phyloP scores from a whole-genome alignment of 1,140 invertebrate species.

The Andrena cerasifolii region DNA sequence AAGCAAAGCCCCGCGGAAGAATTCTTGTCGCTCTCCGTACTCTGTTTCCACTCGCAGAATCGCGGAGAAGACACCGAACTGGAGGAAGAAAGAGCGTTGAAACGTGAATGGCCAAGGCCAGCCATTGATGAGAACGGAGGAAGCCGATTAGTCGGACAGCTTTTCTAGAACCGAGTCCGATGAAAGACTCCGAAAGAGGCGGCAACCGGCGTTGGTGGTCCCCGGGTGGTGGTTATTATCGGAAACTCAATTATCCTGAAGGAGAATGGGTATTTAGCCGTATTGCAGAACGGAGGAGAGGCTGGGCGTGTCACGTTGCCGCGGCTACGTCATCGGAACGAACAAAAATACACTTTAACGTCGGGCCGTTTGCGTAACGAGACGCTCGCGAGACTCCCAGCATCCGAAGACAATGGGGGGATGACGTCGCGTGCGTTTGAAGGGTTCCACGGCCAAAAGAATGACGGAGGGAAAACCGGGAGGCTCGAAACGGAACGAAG shows the following conservation, averaged over 20 bases:
- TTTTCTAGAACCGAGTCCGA: not conserved
- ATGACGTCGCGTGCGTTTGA: conserved; percentile 1
- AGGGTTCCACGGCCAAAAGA: not conserved
- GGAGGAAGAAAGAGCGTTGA: too few relatives aligned
- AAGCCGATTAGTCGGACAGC: not conserved
- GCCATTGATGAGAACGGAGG: not conserved
- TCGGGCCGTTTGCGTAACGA: conserved; percentile 13
- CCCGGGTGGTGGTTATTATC: not conserved
- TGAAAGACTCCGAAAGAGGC: not conserved
- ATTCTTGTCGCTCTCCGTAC: too few relatives aligned
- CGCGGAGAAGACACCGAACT: too few relatives aligned
- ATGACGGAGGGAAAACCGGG: not conserved
- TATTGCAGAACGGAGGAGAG: not conserved
- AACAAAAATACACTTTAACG: conserved; percentile 34
- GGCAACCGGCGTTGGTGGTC: not conserved
- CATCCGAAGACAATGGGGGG: not conserved
- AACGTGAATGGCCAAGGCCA: not conserved
- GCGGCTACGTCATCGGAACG: conserved; percentile 2
- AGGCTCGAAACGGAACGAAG: not conserved
- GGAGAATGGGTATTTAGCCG: not conserved
- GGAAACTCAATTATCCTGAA: conserved; percentile 6
- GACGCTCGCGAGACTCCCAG: not conserved
- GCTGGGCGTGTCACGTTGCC: conserved; percentile 23
- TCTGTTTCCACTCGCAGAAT: too few relatives aligned
- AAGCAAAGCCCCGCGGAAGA: too few relatives aligned